These are phyloP conservation scores for Eufriesea mexicana DNA, from an alignment of 1,140 invertebrate genomes.

Conservation along the genomic window DNA sequence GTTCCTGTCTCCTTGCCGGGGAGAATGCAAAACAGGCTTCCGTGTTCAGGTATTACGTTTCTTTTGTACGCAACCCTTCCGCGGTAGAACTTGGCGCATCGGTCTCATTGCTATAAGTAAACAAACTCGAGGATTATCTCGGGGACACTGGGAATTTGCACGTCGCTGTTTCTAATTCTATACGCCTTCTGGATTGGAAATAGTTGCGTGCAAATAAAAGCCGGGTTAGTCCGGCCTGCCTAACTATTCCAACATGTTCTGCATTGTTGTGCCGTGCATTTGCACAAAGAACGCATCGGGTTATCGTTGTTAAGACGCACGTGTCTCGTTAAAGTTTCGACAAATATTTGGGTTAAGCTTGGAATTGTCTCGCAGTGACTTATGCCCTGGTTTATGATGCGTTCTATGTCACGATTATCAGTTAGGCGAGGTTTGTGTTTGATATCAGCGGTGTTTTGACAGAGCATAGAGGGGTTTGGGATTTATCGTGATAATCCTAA, in stretches of 20 bases:
- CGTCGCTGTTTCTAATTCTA: slow-evolving; percentile 63
- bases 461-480: too few relatives aligned
- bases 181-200: slow-evolving; percentile 39
- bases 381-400: too few relatives aligned
- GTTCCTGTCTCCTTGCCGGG: background rate
- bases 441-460: too few relatives aligned
- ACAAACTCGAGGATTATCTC: slow-evolving; percentile 65
- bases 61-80: background rate
- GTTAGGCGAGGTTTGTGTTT: too few relatives aligned
- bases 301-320: background rate
- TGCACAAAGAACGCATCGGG: slow-evolving; percentile 10
- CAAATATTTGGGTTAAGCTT: background rate
- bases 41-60: background rate
- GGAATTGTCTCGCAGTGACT: background rate
- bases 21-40: slow-evolving; percentile 1
- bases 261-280: slow-evolving; percentile 16
- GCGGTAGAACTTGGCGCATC: slow-evolving; percentile 19
- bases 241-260: slow-evolving; percentile 12
- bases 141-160: slow-evolving; percentile 64
- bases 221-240: background rate
- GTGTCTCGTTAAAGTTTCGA: slow-evolving; percentile 4
- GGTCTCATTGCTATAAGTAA: slow-evolving; percentile 44
- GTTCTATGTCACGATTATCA: too few relatives aligned
- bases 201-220: slow-evolving; percentile 62
- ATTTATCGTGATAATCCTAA: too few relatives aligned